Evolutionary conservation across 2,888 invertebrate genomes (phyloP).

Genomic region (Apodemia zela): DNA sequence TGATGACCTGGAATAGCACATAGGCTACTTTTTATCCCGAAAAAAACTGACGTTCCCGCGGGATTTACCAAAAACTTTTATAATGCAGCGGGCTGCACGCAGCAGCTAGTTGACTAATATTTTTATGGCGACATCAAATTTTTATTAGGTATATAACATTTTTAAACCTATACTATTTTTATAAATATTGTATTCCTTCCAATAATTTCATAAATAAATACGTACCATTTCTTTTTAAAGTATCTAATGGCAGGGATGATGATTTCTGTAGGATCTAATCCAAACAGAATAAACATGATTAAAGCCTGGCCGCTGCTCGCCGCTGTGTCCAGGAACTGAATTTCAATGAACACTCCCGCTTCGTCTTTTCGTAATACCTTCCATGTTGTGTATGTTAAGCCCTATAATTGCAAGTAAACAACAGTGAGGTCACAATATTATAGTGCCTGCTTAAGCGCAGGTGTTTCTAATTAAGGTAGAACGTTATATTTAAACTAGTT

Average conservation of each 20-base stretch:
- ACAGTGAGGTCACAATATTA: neutral
- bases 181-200: too few species aligned
- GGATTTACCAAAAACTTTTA: too few species aligned
- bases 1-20: too few species aligned
- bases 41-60: too few species aligned
- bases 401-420: conserved; percentile 68
- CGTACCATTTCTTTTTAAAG: conserved; percentile 81
- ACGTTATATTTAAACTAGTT: too few species aligned
- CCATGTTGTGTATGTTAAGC: conserved; percentile 90
- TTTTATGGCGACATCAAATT: too few species aligned
- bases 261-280: conserved; percentile 89
- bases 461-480: too few species aligned
- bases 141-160: too few species aligned
- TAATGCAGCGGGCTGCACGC: too few species aligned
- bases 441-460: neutral
- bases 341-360: conserved; percentile 94
- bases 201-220: conserved; percentile 2
- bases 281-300: conserved; percentile 92
- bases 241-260: conserved; percentile 83
- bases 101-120: too few species aligned
- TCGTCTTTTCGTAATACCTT: conserved; percentile 90
- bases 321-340: conserved; percentile 94
- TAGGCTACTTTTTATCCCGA: too few species aligned
- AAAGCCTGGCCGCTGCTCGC: conserved; percentile 94
- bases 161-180: too few species aligned